These are phyloP conservation scores for Ganaspis brasiliensis DNA, from an alignment of 2,888 invertebrate genomes.

Conservation along the genomic window DNA sequence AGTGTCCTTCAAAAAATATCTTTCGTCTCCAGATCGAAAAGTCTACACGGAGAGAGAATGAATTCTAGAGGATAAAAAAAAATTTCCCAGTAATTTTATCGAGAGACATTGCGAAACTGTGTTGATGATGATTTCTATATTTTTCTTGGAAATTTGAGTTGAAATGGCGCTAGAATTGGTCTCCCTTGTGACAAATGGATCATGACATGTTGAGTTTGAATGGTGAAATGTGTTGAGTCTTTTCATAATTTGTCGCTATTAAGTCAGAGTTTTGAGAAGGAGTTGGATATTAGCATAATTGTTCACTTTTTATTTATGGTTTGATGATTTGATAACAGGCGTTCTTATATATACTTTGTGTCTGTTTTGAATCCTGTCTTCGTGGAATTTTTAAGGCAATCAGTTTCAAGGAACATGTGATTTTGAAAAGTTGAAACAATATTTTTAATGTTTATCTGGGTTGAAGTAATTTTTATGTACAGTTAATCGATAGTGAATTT, in stretches of 20 bases:
- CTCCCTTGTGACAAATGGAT: conserved; percentile 17
- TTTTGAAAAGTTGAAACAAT: too few relatives aligned
- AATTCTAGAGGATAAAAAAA: background rate
- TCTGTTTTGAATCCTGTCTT: conserved; percentile 4
- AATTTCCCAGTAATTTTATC: background rate
- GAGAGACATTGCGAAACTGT: background rate
- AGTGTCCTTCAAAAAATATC: conserved; percentile 34
- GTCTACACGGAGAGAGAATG: background rate
- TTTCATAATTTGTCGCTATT: conserved; percentile 42
- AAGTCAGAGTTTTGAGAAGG: conserved; percentile 37
- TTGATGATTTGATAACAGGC: conserved; percentile 22
- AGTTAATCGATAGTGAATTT: too few relatives aligned
- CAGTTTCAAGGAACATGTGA: too few relatives aligned
- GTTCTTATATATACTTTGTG: background rate
- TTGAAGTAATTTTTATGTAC: too few relatives aligned
- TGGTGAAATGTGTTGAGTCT: conserved; percentile 26
- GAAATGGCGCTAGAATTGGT: conserved; percentile 19
- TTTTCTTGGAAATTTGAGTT: conserved; percentile 35
- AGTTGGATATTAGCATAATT: conserved; percentile 27
- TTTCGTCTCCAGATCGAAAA: background rate
- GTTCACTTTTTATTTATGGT: conserved; percentile 42
- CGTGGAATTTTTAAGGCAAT: background rate
- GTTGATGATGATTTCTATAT: background rate
- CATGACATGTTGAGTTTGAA: conserved; percentile 25
- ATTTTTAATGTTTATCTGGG: too few relatives aligned